phyloP scores from a whole-genome alignment of 2,888 invertebrate species.

The Cryptophagus acutangulus region DNA sequence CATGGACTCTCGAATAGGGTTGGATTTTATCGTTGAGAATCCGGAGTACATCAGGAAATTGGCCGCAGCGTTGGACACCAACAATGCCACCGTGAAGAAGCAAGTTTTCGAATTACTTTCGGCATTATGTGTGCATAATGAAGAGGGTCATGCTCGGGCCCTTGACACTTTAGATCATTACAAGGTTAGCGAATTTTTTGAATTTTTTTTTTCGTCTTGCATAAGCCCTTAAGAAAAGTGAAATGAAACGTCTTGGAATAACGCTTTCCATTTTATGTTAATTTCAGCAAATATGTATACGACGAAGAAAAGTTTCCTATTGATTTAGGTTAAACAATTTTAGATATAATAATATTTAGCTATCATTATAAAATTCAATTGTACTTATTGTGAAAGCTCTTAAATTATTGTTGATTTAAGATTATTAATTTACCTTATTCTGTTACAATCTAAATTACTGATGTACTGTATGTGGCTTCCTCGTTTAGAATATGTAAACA shows the following conservation, averaged over 20 bases:
- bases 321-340: too few relatives aligned
- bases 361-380: too few relatives aligned
- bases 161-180: constrained; percentile 88
- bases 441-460: too few relatives aligned
- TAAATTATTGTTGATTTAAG: too few relatives aligned
- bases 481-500: too few relatives aligned
- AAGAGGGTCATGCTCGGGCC: constrained; percentile 80
- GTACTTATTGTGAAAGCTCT: too few relatives aligned
- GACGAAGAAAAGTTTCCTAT: too few relatives aligned
- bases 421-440: too few relatives aligned
- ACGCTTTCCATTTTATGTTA: constrained; percentile 18
- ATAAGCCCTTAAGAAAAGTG: background rate
- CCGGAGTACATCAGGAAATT: constrained; percentile 87
- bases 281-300: constrained; percentile 7
- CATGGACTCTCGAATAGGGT: constrained; percentile 66
- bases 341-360: too few relatives aligned
- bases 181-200: constrained; percentile 62
- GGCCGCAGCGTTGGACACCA: constrained; percentile 87
- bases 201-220: background rate
- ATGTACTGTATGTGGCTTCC: too few relatives aligned
- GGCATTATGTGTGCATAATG: constrained; percentile 89
- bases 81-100: constrained; percentile 87
- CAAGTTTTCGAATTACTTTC: constrained; percentile 94
- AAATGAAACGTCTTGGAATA: too few relatives aligned
- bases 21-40: constrained; percentile 92